These are phyloP conservation scores for Pollenia angustigena DNA, from an alignment of 2,888 invertebrate genomes.

Conservation along the genomic window DNA sequence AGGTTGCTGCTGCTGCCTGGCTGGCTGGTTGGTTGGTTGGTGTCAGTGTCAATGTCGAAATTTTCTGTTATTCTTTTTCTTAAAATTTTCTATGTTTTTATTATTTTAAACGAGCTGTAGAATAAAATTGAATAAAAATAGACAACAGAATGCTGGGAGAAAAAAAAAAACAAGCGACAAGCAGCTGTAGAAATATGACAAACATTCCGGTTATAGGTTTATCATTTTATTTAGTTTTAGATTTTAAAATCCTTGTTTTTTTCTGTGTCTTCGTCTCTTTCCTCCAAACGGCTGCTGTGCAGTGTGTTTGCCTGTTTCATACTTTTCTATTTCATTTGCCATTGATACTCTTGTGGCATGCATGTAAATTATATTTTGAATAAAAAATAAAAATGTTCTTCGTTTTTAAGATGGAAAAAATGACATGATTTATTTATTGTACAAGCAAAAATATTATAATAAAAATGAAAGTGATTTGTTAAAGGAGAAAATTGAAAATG, in stretches of 20 bases:
- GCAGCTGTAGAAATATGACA: conserved; percentile 45
- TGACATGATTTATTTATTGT: conserved; percentile 59
- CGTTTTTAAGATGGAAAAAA: conserved; percentile 15
- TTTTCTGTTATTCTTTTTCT: neutral
- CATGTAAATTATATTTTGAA: conserved; percentile 36
- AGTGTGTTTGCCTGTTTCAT: neutral
- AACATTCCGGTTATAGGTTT: conserved; percentile 49
- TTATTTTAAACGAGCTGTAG: conserved; percentile 25
- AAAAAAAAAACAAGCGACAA: neutral
- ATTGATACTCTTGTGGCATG: conserved; percentile 46
- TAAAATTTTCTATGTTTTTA: neutral
- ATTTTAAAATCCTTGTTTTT: conserved; percentile 26
- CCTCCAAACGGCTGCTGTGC: neutral
- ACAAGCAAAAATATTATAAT: conserved; percentile 35
- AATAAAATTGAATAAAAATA: conserved; percentile 47
- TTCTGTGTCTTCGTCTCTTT: neutral
- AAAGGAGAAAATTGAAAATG: conserved; percentile 44
- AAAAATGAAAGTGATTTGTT: conserved; percentile 55
- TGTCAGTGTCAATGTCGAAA: conserved; percentile 64
- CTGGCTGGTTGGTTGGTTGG: conserved; percentile 27
- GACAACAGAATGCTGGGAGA: neutral
- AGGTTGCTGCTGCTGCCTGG: conserved; percentile 22
- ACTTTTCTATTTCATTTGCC: neutral
- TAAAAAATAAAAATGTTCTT: conserved; percentile 42
- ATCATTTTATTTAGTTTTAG: conserved; percentile 37